Base-by-base conservation (phyloP, 2,888 invertebrate genomes). In the Pterobdella sp. region DNA sequence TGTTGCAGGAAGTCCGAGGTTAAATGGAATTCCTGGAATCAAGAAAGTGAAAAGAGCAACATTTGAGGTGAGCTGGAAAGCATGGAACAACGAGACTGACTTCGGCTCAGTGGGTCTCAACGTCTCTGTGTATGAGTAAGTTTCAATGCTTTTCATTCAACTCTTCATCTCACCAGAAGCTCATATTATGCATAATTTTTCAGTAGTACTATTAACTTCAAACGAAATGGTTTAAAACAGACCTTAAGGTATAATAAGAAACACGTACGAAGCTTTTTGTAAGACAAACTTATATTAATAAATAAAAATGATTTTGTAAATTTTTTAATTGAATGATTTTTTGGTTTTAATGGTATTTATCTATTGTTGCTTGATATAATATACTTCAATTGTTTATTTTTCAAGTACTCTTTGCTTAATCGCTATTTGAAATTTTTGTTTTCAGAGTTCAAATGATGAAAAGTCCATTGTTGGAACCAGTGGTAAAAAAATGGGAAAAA, bases 71-170 rank as follows among this genome's bases (percentile, higher is more conserved):
- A 71, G 60, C 14, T 82, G 81, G 81, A 71, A 67, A 31, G 77
- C 75, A 0, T 82, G 82, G 81, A 76, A 75, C 3, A 68, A 75
- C 56, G 76, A 77, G 3, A 37, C 72, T 18, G 81, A 82, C 75
- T 76, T 80, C n/a, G 82, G 82, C 3, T 77, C 77, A 34, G 76
- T 77, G 4, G 78, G 77, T 32, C 71, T 78, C 3, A 73, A 65
- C 26, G 72, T 64, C 31, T 37, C 74, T n/a, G 4, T 3, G 52
- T 78, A 79, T 75, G 72, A 71, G 75, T 78, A 35, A 32, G 32
- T 29, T 31, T 26, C n/a, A 14, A 64, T 14, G 31, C 14, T 64
- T 10, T 14, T n/a, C n/a, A 10, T 64, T 64, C 14, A 10, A 42
- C 22, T 42, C 49, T 42, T 42, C 22, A 14, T 7, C 49, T 7